Percentiles rank a stretch among this genome's conserved stretches.
phyloP scores from a whole-genome alignment of 2,888 invertebrate genomes.

The Urechis unicinctus region DNA sequence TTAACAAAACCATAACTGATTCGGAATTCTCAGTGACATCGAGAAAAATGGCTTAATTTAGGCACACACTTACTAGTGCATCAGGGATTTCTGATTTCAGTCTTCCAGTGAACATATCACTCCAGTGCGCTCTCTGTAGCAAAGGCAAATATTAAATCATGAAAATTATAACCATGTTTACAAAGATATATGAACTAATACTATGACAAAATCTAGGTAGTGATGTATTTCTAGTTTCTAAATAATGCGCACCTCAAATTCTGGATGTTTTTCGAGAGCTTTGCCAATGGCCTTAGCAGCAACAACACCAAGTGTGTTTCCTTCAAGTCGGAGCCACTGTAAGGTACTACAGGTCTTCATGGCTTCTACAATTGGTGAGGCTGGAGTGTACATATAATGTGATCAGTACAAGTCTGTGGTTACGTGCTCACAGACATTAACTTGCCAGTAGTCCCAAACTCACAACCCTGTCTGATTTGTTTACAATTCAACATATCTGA shows the following conservation, averaged over 20 bases:
- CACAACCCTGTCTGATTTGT: too few relatives aligned
- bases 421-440: too few relatives aligned
- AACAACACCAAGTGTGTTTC: constrained; percentile 85
- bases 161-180: background rate
- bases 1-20: too few relatives aligned
- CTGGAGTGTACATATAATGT: too few relatives aligned
- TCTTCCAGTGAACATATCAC: constrained; percentile 93
- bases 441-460: too few relatives aligned
- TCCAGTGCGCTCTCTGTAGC: constrained; percentile 73
- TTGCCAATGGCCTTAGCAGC: constrained; percentile 80
- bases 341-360: constrained; percentile 67
- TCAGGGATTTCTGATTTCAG: constrained; percentile 91
- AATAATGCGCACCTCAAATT: constrained; percentile 62
- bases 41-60: too few relatives aligned
- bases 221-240: too few relatives aligned
- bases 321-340: constrained; percentile 74
- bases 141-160: background rate
- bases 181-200: background rate
- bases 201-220: too few relatives aligned
- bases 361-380: constrained; percentile 62
- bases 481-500: too few relatives aligned
- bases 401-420: too few relatives aligned
- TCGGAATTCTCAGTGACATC: too few relatives aligned
- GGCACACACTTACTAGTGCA: constrained; percentile 71
- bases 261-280: constrained; percentile 70